phyloP scores from a whole-genome alignment of 2,888 invertebrate species.

The Drosophila kambysellisi region DNA sequence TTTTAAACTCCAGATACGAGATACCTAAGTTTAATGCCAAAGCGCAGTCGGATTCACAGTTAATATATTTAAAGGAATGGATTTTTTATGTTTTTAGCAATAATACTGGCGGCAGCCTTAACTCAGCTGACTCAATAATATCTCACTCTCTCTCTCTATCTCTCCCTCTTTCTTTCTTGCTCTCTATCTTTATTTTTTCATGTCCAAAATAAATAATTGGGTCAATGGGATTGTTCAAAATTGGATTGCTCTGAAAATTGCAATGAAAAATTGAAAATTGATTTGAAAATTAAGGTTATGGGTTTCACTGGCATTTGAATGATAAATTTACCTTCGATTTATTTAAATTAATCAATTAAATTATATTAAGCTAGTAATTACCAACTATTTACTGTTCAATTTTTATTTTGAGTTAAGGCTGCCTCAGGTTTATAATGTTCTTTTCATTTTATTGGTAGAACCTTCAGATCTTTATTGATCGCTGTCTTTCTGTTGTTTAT shows the following conservation, averaged over 20 bases:
- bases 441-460: neutral
- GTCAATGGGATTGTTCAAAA: slow-evolving; percentile 10
- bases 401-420: slow-evolving; percentile 13
- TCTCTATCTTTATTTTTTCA: neutral
- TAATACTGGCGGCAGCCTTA: slow-evolving; percentile 15
- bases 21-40: slow-evolving; percentile 38
- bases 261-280: slow-evolving; percentile 10
- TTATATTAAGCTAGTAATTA: neutral
- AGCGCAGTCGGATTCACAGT: slow-evolving; percentile 35
- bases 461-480: slow-evolving; percentile 5
- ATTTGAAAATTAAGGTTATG: slow-evolving; percentile 10
- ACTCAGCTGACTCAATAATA: slow-evolving; percentile 4
- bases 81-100: neutral
- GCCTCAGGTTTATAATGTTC: neutral
- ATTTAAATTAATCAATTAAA: neutral
- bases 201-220: slow-evolving; percentile 23
- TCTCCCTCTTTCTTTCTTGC: neutral
- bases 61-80: neutral
- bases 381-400: neutral
- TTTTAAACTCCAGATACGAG: slow-evolving; percentile 14
- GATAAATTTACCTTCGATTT: neutral
- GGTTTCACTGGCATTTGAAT: slow-evolving; percentile 13
- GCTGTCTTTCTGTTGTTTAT: neutral
- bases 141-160: neutral
- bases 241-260: slow-evolving; percentile 19